phyloP scores from a whole-genome alignment of 30 jellyfish, hydroid and myxozoan species.

The Phacellophora camtschatica region DNA sequence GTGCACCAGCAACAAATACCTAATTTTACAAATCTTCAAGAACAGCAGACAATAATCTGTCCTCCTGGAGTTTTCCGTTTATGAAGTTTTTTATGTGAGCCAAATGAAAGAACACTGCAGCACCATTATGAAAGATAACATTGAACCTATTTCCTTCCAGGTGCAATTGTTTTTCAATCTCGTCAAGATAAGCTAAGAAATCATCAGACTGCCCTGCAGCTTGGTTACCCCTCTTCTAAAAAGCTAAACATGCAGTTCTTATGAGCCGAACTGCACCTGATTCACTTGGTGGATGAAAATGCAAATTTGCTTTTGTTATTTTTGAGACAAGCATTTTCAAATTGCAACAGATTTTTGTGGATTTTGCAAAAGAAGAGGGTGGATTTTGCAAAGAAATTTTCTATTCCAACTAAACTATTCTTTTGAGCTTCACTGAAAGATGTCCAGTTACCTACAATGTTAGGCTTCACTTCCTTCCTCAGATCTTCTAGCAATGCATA shows the following conservation, averaged over 20 bases:
- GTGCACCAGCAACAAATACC: constrained; percentile 5
- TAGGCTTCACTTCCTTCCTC: constrained; percentile 24
- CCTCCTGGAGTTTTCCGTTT: not conserved
- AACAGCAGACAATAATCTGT: constrained; percentile 30
- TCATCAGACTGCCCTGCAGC: constrained; percentile 4
- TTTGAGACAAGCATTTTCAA: too few species aligned
- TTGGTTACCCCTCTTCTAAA: not conserved
- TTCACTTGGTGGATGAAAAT: not conserved
- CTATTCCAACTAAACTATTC: not conserved
- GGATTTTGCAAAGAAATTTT: constrained; percentile 4
- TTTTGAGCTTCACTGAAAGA: too few species aligned
- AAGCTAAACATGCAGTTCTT: not conserved
- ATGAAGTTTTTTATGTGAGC: not conserved
- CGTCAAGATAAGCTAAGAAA: constrained; percentile 9
- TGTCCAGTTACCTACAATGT: not conserved
- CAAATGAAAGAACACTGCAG: not conserved
- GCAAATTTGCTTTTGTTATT: not conserved
- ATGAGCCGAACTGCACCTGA: not conserved
- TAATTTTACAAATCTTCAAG: not conserved
- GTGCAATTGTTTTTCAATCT: not conserved
- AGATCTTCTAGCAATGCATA: not conserved
- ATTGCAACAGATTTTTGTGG: not conserved
- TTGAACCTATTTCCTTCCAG: constrained; percentile 33
- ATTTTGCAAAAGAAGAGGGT: constrained; percentile 6
- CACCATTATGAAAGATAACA: constrained; percentile 14